These are phyloP conservation scores for Lampropteryx suffumata DNA, from an alignment of 2,888 invertebrate species.

Conservation along the genomic window DNA sequence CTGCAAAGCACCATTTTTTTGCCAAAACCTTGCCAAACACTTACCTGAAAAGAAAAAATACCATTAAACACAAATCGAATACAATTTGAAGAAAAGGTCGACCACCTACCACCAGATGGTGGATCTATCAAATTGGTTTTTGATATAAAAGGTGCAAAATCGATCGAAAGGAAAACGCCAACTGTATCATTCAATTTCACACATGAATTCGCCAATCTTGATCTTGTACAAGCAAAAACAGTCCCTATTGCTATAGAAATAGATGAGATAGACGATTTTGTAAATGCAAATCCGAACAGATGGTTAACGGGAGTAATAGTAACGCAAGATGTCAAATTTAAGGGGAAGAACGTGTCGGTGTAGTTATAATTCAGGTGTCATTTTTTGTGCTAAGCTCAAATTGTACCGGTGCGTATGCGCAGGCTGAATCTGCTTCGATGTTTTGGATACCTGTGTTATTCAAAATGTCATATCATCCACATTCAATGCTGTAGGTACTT, in stretches of 20 bases:
- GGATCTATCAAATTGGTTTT: slow-evolving; percentile 59
- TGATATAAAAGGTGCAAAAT: slow-evolving; percentile 68
- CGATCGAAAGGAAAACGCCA: slow-evolving; percentile 61
- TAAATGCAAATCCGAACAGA: slow-evolving; percentile 25
- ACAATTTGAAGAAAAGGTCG: slow-evolving; percentile 60
- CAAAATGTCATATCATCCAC: slow-evolving; percentile 1
- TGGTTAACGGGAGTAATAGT: slow-evolving; percentile 56
- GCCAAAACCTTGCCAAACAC: slow-evolving; percentile 49
- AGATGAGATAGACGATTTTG: slow-evolving; percentile 16
- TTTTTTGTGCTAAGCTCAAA: slow-evolving; percentile 28
- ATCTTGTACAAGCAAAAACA: slow-evolving; percentile 26
- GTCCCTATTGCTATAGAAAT: slow-evolving; percentile 31
- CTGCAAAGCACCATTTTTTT: slow-evolving; percentile 40
- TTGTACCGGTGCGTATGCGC: slow-evolving; percentile 26
- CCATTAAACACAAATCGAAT: slow-evolving; percentile 62
- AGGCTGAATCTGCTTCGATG: slow-evolving; percentile 16
- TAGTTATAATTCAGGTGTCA: slow-evolving; percentile 40
- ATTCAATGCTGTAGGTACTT: background rate
- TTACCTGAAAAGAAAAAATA: slow-evolving; percentile 66
- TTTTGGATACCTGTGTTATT: slow-evolving; percentile 18
- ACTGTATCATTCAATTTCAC: slow-evolving; percentile 54
- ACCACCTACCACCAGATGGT: slow-evolving; percentile 62
- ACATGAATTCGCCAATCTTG: slow-evolving; percentile 31
- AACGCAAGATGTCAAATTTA: slow-evolving; percentile 46
- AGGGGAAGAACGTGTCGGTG: slow-evolving; percentile 44